Percentiles rank a stretch among this genome's conserved stretches.
Conservation (phyloP, 2,888 invertebrate genomes). For the Harmothoe impar region DNA sequence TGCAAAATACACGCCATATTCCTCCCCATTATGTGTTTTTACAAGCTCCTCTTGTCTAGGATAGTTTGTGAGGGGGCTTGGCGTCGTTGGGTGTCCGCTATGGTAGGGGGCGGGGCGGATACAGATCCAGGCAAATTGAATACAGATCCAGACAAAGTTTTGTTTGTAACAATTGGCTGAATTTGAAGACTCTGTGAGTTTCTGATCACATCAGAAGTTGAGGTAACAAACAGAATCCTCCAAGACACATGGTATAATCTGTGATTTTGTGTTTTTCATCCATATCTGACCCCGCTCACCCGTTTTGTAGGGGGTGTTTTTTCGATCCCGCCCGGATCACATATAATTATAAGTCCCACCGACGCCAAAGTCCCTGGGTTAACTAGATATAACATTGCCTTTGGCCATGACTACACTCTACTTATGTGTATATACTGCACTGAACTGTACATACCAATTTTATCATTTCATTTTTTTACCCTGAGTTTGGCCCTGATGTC, state of each 20-base stretch:
- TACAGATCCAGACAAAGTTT: background rate
- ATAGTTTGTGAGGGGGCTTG: background rate
- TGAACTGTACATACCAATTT: slow-evolving; percentile 57
- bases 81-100: background rate
- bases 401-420: slow-evolving; percentile 37
- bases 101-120: background rate
- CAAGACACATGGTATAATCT: slow-evolving; percentile 20
- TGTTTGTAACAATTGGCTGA: slow-evolving; percentile 18
- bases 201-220: slow-evolving; percentile 50
- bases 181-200: background rate
- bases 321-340: background rate
- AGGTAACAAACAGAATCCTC: slow-evolving; percentile 25
- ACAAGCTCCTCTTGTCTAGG: background rate
- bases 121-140: background rate
- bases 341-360: background rate
- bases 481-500: slow-evolving; percentile 51
- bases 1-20: no score
- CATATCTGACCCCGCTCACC: background rate
- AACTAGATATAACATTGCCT: slow-evolving; percentile 55
- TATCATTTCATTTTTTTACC: slow-evolving; percentile 49
- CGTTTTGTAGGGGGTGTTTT: background rate
- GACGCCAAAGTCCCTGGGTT: slow-evolving; percentile 57
- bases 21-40: no score
- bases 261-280: background rate
- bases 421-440: slow-evolving; percentile 30